phyloP scores from a whole-genome alignment of 1,140 invertebrate species.

The Lutraria rhynchaena region DNA sequence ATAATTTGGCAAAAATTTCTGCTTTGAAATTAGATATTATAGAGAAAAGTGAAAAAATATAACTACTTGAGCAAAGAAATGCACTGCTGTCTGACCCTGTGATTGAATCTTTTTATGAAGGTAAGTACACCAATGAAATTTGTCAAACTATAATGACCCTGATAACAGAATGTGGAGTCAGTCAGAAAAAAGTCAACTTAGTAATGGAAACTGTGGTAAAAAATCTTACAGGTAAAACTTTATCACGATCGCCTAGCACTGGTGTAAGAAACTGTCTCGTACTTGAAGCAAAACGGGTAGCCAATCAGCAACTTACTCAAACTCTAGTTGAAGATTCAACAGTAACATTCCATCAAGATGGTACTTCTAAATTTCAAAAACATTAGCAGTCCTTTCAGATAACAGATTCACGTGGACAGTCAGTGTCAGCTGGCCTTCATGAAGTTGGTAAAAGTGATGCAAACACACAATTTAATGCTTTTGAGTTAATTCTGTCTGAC shows the following conservation, averaged over 20 bases:
- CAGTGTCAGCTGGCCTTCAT: no score
- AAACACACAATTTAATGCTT: no score
- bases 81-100: background rate
- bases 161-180: slow-evolving; percentile 10
- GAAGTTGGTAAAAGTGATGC: no score
- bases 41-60: background rate
- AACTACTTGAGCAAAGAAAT: background rate
- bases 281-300: slow-evolving; percentile 5
- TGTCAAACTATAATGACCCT: slow-evolving; percentile 6
- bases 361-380: slow-evolving; percentile 24
- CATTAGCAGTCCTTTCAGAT: no score
- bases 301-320: slow-evolving; percentile 5
- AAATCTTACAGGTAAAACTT: slow-evolving; percentile 11
- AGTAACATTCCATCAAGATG: slow-evolving; percentile 8
- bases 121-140: background rate
- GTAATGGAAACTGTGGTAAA: slow-evolving; percentile 5
- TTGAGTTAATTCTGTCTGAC: no score
- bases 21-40: background rate
- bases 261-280: background rate
- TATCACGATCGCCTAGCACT: slow-evolving; percentile 12
- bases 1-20: background rate
- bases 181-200: slow-evolving; percentile 4
- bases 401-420: no score
- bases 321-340: background rate
- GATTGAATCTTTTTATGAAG: slow-evolving; percentile 16